phyloP scores from a whole-genome alignment of 2,113 vertebrate genomes.

The Coryphaenoides rupestris region DNA sequence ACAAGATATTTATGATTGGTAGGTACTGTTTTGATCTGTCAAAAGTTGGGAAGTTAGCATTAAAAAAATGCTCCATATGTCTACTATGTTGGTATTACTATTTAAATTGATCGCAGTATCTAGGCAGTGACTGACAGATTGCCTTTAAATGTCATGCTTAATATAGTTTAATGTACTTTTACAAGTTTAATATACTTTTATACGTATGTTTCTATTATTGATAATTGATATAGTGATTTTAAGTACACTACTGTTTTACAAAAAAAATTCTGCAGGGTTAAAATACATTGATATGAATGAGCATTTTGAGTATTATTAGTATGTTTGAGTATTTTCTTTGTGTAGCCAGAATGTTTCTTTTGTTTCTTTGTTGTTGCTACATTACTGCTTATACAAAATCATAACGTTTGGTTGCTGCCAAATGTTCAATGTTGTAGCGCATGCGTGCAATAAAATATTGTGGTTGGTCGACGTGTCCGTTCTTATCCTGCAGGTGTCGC shows the following conservation, averaged over 20 bases:
- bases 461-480: conserved; percentile 3
- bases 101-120: conserved; percentile 44
- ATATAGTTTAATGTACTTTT: too few species aligned
- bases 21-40: too few species aligned
- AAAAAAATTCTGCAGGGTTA: conserved; percentile 7
- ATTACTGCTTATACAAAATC: not conserved
- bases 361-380: conserved; percentile 28
- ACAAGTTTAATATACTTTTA: conserved; percentile 35
- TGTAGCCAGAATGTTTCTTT: conserved; percentile 27
- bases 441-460: conserved; percentile 49
- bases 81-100: conserved; percentile 27
- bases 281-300: conserved; percentile 11
- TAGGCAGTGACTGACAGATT: conserved; percentile 16
- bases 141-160: conserved; percentile 36
- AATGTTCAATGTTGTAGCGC: conserved; percentile 42
- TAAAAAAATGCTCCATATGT: not conserved
- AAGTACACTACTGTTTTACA: conserved; percentile 21
- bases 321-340: too few species aligned
- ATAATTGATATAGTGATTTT: conserved; percentile 21
- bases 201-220: conserved; percentile 32
- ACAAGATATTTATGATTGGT: conserved; percentile 14
- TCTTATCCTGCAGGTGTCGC: conserved; percentile 43
- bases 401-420: conserved; percentile 8
- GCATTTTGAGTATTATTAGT: too few species aligned
- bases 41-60: conserved; percentile 27